Conservation (phyloP, 2,888 invertebrate genomes). For the Cheilosia scutellata region DNA sequence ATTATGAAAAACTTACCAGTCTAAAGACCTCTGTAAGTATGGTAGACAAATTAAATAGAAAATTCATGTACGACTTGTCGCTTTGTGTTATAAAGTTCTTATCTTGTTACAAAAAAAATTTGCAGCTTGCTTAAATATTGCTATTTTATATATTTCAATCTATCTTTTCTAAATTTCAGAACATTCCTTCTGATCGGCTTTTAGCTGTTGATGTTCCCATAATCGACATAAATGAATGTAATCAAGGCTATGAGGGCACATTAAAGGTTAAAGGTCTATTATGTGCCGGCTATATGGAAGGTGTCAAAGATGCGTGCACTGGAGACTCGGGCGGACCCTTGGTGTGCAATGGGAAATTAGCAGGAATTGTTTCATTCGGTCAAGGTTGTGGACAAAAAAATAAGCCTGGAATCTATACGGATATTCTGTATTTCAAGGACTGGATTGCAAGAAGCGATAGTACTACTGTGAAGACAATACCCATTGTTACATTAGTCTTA, state of each 20-base stretch:
- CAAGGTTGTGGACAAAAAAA: conserved; percentile 89
- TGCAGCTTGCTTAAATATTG: background rate
- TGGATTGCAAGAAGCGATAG: conserved; percentile 52
- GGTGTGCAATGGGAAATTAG: conserved; percentile 86
- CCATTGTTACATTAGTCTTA: background rate
- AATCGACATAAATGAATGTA: conserved; percentile 52
- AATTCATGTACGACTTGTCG: too few relatives aligned
- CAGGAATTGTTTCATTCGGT: conserved; percentile 93
- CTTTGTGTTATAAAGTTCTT: too few relatives aligned
- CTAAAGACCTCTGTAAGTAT: too few relatives aligned
- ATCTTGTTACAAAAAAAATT: too few relatives aligned
- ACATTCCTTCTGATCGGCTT: conserved; percentile 34
- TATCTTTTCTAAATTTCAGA: conserved; percentile 8
- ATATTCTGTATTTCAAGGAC: conserved; percentile 83
- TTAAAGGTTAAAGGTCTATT: conserved; percentile 87
- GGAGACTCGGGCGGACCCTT: conserved; percentile 94
- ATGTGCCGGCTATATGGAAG: conserved; percentile 89
- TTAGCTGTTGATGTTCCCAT: conserved; percentile 68
- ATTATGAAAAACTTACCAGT: too few relatives aligned
- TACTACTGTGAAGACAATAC: background rate
- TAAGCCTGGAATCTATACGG: conserved; percentile 90
- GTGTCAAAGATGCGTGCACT: conserved; percentile 91
- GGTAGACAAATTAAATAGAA: too few relatives aligned
- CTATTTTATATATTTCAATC: background rate
- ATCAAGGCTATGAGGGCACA: conserved; percentile 77